phyloP scores from a whole-genome alignment of 2,888 invertebrate species.

The Heliconius aoede region DNA sequence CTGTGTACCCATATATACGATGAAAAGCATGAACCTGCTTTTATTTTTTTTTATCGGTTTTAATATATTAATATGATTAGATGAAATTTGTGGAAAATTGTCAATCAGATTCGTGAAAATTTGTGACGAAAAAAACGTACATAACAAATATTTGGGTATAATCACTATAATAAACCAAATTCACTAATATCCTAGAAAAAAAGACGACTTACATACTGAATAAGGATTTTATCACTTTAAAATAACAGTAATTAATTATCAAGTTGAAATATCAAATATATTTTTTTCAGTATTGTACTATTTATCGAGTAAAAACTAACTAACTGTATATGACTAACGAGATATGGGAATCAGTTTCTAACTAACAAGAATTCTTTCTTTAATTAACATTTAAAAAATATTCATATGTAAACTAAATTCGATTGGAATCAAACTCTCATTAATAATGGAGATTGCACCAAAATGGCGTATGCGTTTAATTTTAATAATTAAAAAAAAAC shows the following conservation, averaged over 20 bases:
- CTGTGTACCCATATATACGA: too few species aligned
- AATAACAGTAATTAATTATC: constrained; percentile 1
- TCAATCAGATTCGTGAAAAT: too few species aligned
- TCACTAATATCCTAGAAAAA: background rate
- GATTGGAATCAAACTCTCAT: constrained; percentile 41
- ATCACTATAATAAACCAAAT: too few species aligned
- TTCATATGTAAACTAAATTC: constrained; percentile 26
- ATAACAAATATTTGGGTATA: too few species aligned
- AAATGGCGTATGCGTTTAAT: constrained; percentile 40
- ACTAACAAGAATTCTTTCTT: background rate
- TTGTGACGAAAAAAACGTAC: too few species aligned
- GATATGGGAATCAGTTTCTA: constrained; percentile 2
- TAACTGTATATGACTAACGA: background rate
- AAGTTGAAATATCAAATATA: background rate
- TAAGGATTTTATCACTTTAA: background rate
- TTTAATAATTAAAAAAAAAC: constrained; percentile 38
- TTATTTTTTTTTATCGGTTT: too few species aligned
- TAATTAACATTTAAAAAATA: constrained; percentile 13
- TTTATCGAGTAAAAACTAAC: background rate
- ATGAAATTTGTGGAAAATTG: background rate
- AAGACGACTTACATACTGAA: background rate
- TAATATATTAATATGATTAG: too few species aligned
- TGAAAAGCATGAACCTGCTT: too few species aligned
- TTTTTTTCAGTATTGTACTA: background rate
- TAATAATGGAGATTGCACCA: constrained; percentile 42